Percentiles rank a stretch among this genome's conserved stretches.
These are phyloP conservation scores for Noctilio leporinus DNA, from an alignment of 2,113 vertebrate species.

Conservation along the genomic window DNA sequence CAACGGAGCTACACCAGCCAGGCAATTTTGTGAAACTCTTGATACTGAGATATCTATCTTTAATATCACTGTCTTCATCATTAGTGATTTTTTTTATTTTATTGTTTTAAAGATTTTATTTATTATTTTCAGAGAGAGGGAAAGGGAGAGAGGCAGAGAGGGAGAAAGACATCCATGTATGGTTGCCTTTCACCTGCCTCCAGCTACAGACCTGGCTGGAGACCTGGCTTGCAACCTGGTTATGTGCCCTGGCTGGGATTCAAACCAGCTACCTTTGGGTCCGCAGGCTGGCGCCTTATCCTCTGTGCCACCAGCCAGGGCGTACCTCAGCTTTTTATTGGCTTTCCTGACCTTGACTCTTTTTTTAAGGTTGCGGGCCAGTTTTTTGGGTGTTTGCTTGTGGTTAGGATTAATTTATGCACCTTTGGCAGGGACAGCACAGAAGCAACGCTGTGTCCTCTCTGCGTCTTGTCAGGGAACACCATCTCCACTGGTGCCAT, in stretches of 20 bases:
- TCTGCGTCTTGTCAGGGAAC: background rate
- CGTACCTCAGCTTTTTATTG: background rate
- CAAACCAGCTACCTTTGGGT: too few species aligned
- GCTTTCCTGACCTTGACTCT: background rate
- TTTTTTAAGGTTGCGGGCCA: background rate
- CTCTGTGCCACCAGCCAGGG: too few species aligned
- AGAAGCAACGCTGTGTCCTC: background rate
- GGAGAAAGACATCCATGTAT: too few species aligned
- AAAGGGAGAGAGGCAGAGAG: too few species aligned
- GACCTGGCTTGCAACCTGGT: too few species aligned
- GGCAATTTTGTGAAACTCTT: background rate
- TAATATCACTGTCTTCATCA: background rate
- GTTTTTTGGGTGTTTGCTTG: background rate
- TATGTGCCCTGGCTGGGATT: too few species aligned
- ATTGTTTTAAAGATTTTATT: too few species aligned
- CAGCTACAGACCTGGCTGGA: too few species aligned
- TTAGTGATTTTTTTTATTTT: background rate
- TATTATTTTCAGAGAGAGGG: too few species aligned
- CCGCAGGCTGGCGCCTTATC: too few species aligned
- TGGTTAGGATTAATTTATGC: background rate
- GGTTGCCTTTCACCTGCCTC: too few species aligned
- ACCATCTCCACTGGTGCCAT: rapidly evolving
- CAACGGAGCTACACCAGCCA: too few species aligned
- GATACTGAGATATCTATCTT: background rate
- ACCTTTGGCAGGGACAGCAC: background rate